These are phyloP conservation scores for Noctua pronuba DNA, from an alignment of 2,888 invertebrate species.

Conservation along the genomic window DNA sequence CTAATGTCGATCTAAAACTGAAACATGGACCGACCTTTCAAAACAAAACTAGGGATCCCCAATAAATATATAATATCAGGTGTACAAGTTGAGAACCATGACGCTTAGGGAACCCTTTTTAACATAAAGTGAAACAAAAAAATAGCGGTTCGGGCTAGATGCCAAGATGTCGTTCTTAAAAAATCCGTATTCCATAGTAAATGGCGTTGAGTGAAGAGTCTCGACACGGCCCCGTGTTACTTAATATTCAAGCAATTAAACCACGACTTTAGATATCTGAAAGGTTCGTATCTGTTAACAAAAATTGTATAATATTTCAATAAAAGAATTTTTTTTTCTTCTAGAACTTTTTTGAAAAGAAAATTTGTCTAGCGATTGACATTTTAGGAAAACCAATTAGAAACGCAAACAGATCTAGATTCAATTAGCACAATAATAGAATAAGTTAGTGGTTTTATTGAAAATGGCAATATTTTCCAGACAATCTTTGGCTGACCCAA, in stretches of 20 bases:
- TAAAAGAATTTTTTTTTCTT: not conserved
- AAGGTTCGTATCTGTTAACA: slow-evolving; percentile 17
- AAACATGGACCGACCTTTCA: slow-evolving; percentile 28
- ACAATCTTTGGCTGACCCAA: not conserved
- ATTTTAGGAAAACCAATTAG: slow-evolving; percentile 17
- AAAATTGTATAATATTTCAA: slow-evolving; percentile 1
- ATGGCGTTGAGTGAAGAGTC: slow-evolving; percentile 67
- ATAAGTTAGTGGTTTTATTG: slow-evolving; percentile 16
- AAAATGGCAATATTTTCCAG: slow-evolving; percentile 14
- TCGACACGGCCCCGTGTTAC: slow-evolving; percentile 67
- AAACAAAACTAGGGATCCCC: slow-evolving; percentile 16
- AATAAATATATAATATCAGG: slow-evolving; percentile 53
- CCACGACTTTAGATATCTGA: slow-evolving; percentile 50
- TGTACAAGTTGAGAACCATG: slow-evolving; percentile 65
- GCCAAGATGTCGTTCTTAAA: slow-evolving; percentile 76
- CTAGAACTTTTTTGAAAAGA: not conserved
- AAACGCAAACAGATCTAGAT: slow-evolving; percentile 6
- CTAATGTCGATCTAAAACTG: slow-evolving; percentile 13
- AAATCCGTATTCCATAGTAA: slow-evolving; percentile 73
- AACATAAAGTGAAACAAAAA: slow-evolving; percentile 79
- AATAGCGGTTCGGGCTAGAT: slow-evolving; percentile 71
- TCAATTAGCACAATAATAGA: slow-evolving; percentile 16
- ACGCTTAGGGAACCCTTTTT: slow-evolving; percentile 74
- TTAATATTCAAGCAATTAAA: slow-evolving; percentile 81
- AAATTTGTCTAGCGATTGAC: slow-evolving; percentile 1